A percentile compares a stretch with the other conserved stretches of the same genome.
Conservation (phyloP, 1,140 invertebrate genomes). For the Leptinotarsa lineolata region DNA sequence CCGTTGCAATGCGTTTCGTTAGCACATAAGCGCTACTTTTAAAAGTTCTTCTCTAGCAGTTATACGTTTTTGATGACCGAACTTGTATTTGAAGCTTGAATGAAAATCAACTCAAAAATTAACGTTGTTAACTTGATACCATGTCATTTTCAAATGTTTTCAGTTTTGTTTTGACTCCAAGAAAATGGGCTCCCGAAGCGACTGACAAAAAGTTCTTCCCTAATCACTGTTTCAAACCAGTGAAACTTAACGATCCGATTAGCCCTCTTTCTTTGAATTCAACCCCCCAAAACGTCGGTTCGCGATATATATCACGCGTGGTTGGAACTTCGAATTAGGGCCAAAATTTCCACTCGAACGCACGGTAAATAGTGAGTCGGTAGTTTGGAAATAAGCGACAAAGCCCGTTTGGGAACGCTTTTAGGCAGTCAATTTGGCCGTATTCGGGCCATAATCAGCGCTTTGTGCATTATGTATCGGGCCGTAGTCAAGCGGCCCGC, state of each 20-base stretch:
- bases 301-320: constrained; percentile 2
- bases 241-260: neutral
- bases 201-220: neutral
- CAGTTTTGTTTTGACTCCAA: neutral
- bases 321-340: constrained; percentile 2
- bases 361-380: constrained; percentile 25
- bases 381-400: constrained; percentile 34
- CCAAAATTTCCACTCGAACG: constrained; percentile 14
- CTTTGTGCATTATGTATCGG: constrained; percentile 48
- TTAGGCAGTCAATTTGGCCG: constrained; percentile 47
- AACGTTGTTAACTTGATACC: too few species aligned
- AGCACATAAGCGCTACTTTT: too few species aligned
- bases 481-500: constrained; percentile 18
- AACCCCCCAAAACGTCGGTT: neutral
- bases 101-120: too few species aligned
- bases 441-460: constrained; percentile 48
- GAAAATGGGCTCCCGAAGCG: neutral
- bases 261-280: neutral
- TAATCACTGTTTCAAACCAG: neutral
- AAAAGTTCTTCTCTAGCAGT: too few species aligned
- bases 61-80: too few species aligned
- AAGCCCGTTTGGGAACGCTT: constrained; percentile 36
- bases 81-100: too few species aligned
- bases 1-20: too few species aligned
- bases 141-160: too few species aligned